A percentile compares a stretch with the other conserved stretches of the same genome.
Conservation (phyloP, 2,113 vertebrate species). For the Pantherophis guttatus region DNA sequence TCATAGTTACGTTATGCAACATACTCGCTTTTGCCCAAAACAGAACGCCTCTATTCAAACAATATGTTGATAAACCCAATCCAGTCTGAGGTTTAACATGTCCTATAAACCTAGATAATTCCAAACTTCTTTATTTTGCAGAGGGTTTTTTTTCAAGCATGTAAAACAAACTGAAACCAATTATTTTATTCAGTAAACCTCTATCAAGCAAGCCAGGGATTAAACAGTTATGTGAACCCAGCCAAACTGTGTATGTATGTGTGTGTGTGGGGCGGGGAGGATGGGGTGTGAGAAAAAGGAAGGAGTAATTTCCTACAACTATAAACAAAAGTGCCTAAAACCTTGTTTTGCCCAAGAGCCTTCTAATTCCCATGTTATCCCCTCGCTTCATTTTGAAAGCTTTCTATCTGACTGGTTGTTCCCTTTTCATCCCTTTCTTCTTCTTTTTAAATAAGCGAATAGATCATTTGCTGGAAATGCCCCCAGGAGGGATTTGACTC, state of each 20-base stretch:
- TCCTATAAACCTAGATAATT: neutral
- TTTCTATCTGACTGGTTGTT: too few species aligned
- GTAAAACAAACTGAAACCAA: neutral
- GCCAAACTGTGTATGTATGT: neutral
- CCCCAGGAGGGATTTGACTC: neutral
- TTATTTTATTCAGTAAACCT: neutral
- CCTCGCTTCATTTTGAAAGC: neutral
- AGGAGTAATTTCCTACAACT: slow-evolving; percentile 3
- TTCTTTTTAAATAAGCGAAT: neutral
- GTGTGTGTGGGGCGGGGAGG: too few species aligned
- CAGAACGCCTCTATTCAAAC: neutral
- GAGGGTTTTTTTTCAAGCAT: neutral
- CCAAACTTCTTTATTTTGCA: neutral
- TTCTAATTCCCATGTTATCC: neutral
- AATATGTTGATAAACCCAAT: neutral
- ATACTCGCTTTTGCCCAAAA: neutral
- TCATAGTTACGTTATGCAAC: neutral
- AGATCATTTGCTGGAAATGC: neutral
- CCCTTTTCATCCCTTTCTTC: neutral
- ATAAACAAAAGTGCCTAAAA: neutral
- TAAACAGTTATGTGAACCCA: neutral
- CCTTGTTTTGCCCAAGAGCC: neutral
- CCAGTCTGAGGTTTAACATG: neutral
- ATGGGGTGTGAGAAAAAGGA: neutral
- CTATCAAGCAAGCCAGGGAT: neutral